Evolutionary conservation across 92 coral and sea anemone species (phyloP), one percentile per base, ranked within the genome.

Genomic region (Pocillopora grandis): DNA sequence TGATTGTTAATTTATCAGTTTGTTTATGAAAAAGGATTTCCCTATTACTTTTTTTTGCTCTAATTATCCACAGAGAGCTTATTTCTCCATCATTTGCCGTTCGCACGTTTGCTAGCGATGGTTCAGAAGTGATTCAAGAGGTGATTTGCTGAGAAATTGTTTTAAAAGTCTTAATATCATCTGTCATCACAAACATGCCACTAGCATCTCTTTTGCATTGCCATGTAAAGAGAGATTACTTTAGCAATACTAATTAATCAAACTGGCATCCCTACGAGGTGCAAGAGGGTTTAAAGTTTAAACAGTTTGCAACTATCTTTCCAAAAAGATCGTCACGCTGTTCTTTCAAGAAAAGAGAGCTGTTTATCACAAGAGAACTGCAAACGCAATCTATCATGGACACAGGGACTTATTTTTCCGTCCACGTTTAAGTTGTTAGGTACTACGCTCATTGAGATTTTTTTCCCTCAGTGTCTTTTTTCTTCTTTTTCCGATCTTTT

Each of bases 21-120:
- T 27, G 27, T 27, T 27, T 27, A 27, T 27, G 27, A 19, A 69
- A 14, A 52, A 2, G 6, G 15, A 13, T 33, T 35, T 9, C 9
- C n/a, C 17, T 6, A 16, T 36, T 17, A 17, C 15, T 70, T 37
- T 13, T 3, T 31, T 23, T 9, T 5, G 15, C 14, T 2, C 33
- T 56, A 18, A 11, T 66, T 12, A 16, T 62, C 17, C 31, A 35
- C 52, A 75, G 79, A 37, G 79, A 75, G 0, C 79, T 75, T 12
- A 19, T 75, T 56, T 75, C 79, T 23, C 64, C 79, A 56, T 75
- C 92, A 13, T 78, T 91, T 59, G 57, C 84, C 23, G 76, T 83
- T 42, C 90, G 95, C 56, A 77, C 87, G 20, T 91, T 88, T 81
- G 65, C 84, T 48, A 21, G 80, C 11, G 92, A 91, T 71, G 86